A percentile compares a stretch with the other conserved stretches of the same genome.
phyloP scores from a whole-genome alignment of 2,888 invertebrate genomes.

The Caenorhabditis sp. region DNA sequence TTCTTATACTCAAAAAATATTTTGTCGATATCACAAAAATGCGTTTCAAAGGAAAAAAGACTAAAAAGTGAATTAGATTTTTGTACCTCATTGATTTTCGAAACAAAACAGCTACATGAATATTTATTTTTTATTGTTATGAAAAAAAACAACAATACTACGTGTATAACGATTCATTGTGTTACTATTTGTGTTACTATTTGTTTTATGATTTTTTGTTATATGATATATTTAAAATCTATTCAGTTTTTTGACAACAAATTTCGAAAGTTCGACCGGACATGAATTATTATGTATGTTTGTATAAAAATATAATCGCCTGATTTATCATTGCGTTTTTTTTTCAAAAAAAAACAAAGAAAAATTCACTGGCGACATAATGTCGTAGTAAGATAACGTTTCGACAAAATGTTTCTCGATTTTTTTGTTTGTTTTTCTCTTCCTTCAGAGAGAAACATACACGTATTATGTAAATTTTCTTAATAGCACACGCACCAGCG shows the following conservation, averaged over 20 bases:
- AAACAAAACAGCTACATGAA: neutral
- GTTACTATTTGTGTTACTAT: neutral
- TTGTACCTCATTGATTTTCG: neutral
- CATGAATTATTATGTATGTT: neutral
- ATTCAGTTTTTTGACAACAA: neutral
- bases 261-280: neutral
- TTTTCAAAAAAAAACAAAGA: slow-evolving; percentile 5
- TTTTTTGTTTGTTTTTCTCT: slow-evolving; percentile 26
- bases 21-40: no score
- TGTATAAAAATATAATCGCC: neutral
- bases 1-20: no score
- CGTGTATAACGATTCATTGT: neutral
- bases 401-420: neutral
- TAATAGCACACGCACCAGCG: no score
- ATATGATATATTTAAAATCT: neutral
- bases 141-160: neutral
- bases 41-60: no score
- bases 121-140: neutral
- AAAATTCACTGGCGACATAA: slow-evolving; percentile 20
- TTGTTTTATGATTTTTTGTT: neutral
- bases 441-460: neutral
- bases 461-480: neutral
- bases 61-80: no score
- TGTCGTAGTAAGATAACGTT: slow-evolving; percentile 30
- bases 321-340: slow-evolving; percentile 7